Base-by-base conservation (phyloP, 2,888 invertebrate genomes). In the Norana najaformis region DNA sequence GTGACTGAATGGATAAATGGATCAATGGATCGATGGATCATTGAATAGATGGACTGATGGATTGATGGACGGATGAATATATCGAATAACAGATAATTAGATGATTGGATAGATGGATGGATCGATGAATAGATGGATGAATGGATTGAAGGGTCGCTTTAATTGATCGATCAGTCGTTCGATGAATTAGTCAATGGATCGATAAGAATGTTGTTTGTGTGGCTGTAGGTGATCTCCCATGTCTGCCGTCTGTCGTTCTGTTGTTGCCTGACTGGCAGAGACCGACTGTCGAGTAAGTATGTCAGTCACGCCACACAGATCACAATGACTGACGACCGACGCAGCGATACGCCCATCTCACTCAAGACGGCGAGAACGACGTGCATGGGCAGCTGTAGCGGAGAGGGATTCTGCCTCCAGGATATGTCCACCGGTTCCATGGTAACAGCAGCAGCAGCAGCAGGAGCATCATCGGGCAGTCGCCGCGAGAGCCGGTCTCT, bases 311-410 rank as follows among this genome's bases (percentile, higher is more conserved):
- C 89, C 37, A 89, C 89, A 8, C 89, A 89, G 69, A 16, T 41
- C 47, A 89, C 89, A 18, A 34, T 82, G 53, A 69, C 89, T 36
- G 89, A 89, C 1, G 89, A 89, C 34, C 41, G 69, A 23, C 89
- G 69, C 69, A 89, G 89, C 30, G 89, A 89, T 41, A 89, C 89
- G 82, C 41, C 53, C 30, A 89, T n/a, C 35, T 89, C 89, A 30
- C 53, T 89, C 14, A 41, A 69, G 37, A 82, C 8, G 36, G 35
- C 35, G 83, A 85, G 6, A 20, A 83, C 83, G 34, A 35, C 83
- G 16, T 85, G 85, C 36, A 37, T 35, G 85, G 37, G 37, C 85
- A 85, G 85, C 85, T 85, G 85, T 35, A 85, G 85, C 36, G 85
- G 36, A 37, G 85, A 85, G 85, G 85, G 85, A 36, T 85, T 85